These are phyloP conservation scores for Bergia sp. DNA, from an alignment of 92 coral and sea anemone genomes.

Conservation along the genomic window DNA sequence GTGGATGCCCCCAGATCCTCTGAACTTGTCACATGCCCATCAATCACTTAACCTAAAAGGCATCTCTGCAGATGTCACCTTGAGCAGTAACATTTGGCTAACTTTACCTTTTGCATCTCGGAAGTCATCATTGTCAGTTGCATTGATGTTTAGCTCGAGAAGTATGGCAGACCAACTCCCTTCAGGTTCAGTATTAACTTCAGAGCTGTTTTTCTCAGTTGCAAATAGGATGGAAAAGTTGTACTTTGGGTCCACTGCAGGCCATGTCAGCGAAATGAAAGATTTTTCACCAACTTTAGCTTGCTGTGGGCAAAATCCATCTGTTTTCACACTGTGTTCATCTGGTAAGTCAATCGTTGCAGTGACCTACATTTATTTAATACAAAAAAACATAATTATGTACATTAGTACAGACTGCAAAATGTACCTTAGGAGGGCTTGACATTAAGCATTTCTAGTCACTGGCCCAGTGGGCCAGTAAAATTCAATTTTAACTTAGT, in stretches of 20 bases:
- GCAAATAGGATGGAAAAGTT: slow-evolving; percentile 16
- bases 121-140: background rate
- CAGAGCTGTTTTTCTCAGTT: background rate
- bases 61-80: too few species aligned
- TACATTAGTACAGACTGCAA: too few species aligned
- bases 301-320: background rate
- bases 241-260: slow-evolving; percentile 10
- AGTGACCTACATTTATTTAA: background rate
- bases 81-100: too few species aligned
- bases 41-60: too few species aligned
- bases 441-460: too few species aligned
- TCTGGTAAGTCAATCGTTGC: background rate
- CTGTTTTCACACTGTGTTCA: background rate
- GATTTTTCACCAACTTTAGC: background rate
- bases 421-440: too few species aligned
- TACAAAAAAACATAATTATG: too few species aligned
- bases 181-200: background rate
- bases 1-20: too few species aligned
- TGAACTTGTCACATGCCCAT: too few species aligned
- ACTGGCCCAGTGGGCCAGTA: too few species aligned
- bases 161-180: background rate
- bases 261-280: slow-evolving; percentile 17
- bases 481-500: too few species aligned
- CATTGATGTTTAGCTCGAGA: background rate
- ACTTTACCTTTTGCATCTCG: slow-evolving; percentile 19